Evolutionary conservation across 2,888 invertebrate species (phyloP), one percentile per base, ranked within the genome.

Genomic region (Isoperla grammatica): DNA sequence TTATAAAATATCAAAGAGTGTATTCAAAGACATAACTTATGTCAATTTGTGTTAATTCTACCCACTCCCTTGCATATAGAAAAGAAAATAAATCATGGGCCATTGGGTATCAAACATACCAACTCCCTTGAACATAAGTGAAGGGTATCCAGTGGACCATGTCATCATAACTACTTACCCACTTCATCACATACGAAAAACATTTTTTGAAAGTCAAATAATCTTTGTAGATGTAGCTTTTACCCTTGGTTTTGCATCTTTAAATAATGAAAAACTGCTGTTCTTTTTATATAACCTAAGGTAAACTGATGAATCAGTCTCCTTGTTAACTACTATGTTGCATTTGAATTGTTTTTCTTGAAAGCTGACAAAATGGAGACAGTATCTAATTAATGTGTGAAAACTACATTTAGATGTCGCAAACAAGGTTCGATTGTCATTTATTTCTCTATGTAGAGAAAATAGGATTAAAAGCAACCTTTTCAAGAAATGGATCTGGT

Each of bases 191-290:
- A 45, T 53, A 39, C n/a, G 29, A 29, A 29, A 29, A 29, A 29
- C 29, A 29, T 29, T 29, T 29, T 29, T 29, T 29, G 29, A 29
- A 53, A 39, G 53, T 37, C 53, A 29, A 29, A 20, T 53, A 39
- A 37, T 53, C 53, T 53, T 53, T 53, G 53, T 53, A 53, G 53
- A 53, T 53, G 53, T 53, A 53, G 53, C 53, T 53, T 53, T 37
- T 15, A 15, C 53, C 53, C 19, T 35, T 37, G 53, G 15, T 53
- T 53, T 53, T 22, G 53, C 53, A 17, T 53, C 37, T 53, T 53
- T 39, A 45, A 13, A 45, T 11, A 45, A 13, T 9, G 15, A 53
- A 17, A 53, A 53, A 39, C 53, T 53, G 37, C 37, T 37, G 53
- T 53, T 53, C 17, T 57, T 59, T 60, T 48, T 60, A 48, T 60